These are phyloP conservation scores for Mustelus asterias DNA, from an alignment of 2,113 vertebrate species.

Conservation along the genomic window DNA sequence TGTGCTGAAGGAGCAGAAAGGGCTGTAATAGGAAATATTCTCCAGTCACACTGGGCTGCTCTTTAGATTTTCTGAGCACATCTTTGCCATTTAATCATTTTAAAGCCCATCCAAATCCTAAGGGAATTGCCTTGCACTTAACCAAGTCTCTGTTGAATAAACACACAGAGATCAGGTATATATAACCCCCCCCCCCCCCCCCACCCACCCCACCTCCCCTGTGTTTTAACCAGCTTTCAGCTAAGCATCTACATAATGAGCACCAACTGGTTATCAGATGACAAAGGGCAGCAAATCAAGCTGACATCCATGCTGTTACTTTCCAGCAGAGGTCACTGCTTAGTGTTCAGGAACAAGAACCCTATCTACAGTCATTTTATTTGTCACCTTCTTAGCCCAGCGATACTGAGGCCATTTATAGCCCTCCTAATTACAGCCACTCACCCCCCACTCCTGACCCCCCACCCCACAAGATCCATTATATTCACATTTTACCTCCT, in stretches of 20 bases:
- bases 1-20: not conserved
- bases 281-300: not conserved
- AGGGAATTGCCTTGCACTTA: not conserved
- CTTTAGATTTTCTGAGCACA: not conserved
- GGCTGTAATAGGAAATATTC: not conserved
- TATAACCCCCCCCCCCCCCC: not conserved
- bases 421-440: not conserved
- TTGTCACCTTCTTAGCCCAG: not conserved
- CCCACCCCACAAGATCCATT: not conserved
- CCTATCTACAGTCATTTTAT: not conserved
- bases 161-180: too few relatives aligned
- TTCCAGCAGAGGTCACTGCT: conserved; percentile 26
- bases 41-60: not conserved
- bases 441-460: not conserved
- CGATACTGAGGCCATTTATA: too few relatives aligned
- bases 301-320: not conserved
- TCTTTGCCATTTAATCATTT: not conserved
- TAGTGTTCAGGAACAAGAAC: not conserved
- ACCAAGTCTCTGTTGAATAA: not conserved
- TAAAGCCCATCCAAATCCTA: not conserved
- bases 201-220: not conserved
- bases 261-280: not conserved
- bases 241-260: not conserved
- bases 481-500: not conserved
- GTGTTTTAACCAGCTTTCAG: not conserved